These are phyloP conservation scores for Centropyge bicolor DNA, from an alignment of 2,797 vertebrate genomes.

Conservation along the genomic window DNA sequence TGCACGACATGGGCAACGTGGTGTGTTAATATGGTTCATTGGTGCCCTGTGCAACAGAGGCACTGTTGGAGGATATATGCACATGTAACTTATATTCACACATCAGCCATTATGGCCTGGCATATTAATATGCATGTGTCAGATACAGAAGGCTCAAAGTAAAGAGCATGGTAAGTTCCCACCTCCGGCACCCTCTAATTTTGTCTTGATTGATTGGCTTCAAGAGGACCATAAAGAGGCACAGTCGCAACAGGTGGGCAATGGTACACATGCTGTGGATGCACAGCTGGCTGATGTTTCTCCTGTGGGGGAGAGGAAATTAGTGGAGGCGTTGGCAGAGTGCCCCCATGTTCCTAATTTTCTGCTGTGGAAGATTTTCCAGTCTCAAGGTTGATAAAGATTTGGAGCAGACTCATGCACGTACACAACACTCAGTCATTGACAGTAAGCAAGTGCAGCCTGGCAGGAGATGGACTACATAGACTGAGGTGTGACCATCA, in stretches of 20 bases:
- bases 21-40: not conserved
- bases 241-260: constrained; percentile 13
- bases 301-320: not conserved
- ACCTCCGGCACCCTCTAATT: not conserved
- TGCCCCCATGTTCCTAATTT: not conserved
- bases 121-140: not conserved
- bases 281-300: constrained; percentile 3
- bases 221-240: not conserved
- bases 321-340: not conserved
- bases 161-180: not conserved
- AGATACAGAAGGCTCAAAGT: constrained; percentile 3
- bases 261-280: not conserved
- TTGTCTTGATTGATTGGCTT: constrained; percentile 9
- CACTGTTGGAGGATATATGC: not conserved
- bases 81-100: not conserved
- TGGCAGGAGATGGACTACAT: not conserved
- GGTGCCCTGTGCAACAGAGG: not conserved
- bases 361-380: not conserved
- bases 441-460: not conserved
- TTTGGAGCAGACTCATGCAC: not conserved
- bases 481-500: not conserved
- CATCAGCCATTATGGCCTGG: not conserved
- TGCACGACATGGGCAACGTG: not conserved
- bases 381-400: no score
- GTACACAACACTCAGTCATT: not conserved